These are phyloP conservation scores for Schizaphis graminum DNA, from an alignment of 2,888 invertebrate species.

Conservation along the genomic window DNA sequence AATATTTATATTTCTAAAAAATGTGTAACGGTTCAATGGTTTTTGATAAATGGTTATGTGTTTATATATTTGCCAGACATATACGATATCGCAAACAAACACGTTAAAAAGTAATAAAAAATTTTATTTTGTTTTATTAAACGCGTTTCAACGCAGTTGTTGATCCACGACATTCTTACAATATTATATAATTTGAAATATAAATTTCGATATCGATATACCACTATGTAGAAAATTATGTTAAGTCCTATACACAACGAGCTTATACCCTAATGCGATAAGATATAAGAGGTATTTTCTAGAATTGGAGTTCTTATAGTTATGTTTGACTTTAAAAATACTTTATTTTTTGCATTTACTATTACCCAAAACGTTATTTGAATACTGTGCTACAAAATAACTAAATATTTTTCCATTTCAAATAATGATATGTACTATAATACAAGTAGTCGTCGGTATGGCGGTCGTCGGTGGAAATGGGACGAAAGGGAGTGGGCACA, in stretches of 20 bases:
- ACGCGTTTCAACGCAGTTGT: background rate
- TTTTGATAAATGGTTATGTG: background rate
- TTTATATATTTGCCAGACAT: background rate
- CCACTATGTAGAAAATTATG: background rate
- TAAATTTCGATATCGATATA: background rate
- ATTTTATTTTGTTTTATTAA: background rate
- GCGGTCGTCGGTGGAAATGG: background rate
- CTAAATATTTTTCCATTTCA: conserved; percentile 23
- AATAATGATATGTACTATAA: conserved; percentile 2
- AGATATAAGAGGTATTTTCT: background rate
- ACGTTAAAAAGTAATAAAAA: background rate
- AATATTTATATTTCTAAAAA: background rate
- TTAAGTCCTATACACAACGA: background rate
- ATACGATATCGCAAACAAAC: background rate
- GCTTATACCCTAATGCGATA: background rate
- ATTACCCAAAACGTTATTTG: background rate
- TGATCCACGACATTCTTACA: background rate
- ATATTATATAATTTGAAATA: background rate
- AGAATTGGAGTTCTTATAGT: background rate
- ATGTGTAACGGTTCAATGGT: background rate
- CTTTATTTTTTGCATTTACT: background rate
- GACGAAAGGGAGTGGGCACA: background rate
- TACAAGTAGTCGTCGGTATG: background rate
- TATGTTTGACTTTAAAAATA: background rate
- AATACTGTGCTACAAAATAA: conserved; percentile 19